Percentiles rank a stretch among this genome's conserved stretches.
phyloP scores from a whole-genome alignment of 2,797 vertebrate species.

The Allobates femoralis region DNA sequence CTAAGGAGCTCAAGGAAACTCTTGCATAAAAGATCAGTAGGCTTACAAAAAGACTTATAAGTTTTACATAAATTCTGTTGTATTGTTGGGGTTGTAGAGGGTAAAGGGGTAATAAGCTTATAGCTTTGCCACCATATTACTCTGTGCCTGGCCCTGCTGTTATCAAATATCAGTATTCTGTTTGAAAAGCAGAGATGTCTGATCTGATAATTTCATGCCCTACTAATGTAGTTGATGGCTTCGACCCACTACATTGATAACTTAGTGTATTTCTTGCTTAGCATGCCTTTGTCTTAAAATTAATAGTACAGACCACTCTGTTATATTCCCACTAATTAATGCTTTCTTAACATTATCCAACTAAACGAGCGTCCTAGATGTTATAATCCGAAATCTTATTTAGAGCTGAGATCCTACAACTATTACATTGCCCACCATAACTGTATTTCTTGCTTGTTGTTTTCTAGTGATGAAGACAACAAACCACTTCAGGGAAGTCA shows the following conservation, averaged over 20 bases:
- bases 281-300: no score
- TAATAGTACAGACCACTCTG: neutral
- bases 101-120: neutral
- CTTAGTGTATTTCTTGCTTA: no score
- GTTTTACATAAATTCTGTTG: neutral
- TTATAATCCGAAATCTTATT: neutral
- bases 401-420: neutral
- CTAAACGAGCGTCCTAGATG: neutral
- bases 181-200: neutral
- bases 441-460: slow-evolving; percentile 49
- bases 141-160: neutral
- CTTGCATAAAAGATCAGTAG: neutral
- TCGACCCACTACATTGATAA: no score
- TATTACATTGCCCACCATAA: neutral
- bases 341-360: neutral
- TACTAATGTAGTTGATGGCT: no score
- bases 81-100: neutral
- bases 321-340: neutral
- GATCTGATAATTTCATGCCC: neutral
- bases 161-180: neutral
- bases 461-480: slow-evolving; percentile 95
- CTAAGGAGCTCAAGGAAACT: neutral
- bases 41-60: neutral
- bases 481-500: slow-evolving; percentile 97
- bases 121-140: neutral